These are phyloP conservation scores for Phaetusa simplex DNA, from an alignment of 2,113 vertebrate genomes.

Conservation along the genomic window DNA sequence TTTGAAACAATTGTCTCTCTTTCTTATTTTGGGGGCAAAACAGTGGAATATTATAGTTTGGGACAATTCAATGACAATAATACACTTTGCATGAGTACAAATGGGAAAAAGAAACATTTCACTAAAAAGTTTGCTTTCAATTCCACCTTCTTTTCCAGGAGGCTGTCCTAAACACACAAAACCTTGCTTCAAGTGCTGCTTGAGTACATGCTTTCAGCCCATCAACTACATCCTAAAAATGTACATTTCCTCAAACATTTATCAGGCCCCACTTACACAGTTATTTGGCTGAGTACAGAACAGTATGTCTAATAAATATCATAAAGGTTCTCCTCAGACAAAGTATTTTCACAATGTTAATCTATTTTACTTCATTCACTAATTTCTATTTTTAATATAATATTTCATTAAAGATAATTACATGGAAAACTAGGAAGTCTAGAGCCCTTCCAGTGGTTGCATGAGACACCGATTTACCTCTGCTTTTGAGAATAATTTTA, in stretches of 20 bases:
- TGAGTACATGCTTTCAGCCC: neutral
- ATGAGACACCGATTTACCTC: constrained; percentile 1
- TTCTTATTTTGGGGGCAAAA: neutral
- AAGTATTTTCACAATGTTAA: neutral
- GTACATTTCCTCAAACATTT: neutral
- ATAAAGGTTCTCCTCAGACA: neutral
- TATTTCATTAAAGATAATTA: constrained; percentile 16
- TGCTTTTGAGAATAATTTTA: neutral
- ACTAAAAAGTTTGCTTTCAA: neutral
- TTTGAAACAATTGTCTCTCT: neutral
- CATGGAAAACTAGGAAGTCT: neutral
- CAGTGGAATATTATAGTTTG: neutral
- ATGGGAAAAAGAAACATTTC: neutral
- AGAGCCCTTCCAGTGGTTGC: neutral
- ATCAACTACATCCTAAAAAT: neutral
- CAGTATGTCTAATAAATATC: neutral
- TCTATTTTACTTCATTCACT: neutral
- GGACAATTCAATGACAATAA: neutral
- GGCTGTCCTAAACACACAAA: neutral
- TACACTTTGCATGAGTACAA: neutral
- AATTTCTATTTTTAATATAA: constrained; percentile 20
- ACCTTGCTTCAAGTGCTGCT: neutral
- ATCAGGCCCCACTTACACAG: neutral
- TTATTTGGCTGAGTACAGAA: constrained; percentile 23
- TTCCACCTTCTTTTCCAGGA: neutral